Evolutionary conservation across 1,140 invertebrate species (phyloP).

Genomic region (Ceratoteleas bidentatus): DNA sequence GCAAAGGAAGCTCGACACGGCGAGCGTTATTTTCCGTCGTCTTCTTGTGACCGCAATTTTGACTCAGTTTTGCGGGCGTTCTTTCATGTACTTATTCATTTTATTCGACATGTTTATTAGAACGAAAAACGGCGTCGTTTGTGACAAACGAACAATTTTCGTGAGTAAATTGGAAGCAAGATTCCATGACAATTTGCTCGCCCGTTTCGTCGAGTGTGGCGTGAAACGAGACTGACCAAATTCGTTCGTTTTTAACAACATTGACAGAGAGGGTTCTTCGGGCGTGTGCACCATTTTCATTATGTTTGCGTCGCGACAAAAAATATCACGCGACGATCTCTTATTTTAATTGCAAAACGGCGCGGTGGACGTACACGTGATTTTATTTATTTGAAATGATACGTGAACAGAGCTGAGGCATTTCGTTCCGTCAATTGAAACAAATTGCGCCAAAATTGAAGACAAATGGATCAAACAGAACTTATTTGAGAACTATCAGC

Average conservation of each 20-base stretch:
- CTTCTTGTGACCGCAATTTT: no score
- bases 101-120: no score
- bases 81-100: no score
- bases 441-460: neutral
- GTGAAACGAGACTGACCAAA: constrained; percentile 21
- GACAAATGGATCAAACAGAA: constrained; percentile 4
- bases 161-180: constrained; percentile 15
- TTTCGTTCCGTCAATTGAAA: constrained; percentile 1
- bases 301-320: constrained; percentile 9
- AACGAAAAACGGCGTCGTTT: constrained; percentile 18
- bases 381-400: constrained; percentile 23
- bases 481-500: constrained; percentile 2
- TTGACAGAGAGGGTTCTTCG: constrained; percentile 26
- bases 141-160: constrained; percentile 26
- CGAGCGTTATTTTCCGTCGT: no score
- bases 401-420: neutral
- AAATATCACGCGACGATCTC: constrained; percentile 8
- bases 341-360: constrained; percentile 22
- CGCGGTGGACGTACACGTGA: no score
- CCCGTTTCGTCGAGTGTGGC: neutral
- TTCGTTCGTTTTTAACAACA: constrained; percentile 33
- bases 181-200: constrained; percentile 28
- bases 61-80: no score
- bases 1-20: no score
- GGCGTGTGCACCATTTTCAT: constrained; percentile 10